Percentiles rank a stretch among this genome's conserved stretches.
Conservation (phyloP, 2,888 invertebrate species). For the Encarsia formosa region DNA sequence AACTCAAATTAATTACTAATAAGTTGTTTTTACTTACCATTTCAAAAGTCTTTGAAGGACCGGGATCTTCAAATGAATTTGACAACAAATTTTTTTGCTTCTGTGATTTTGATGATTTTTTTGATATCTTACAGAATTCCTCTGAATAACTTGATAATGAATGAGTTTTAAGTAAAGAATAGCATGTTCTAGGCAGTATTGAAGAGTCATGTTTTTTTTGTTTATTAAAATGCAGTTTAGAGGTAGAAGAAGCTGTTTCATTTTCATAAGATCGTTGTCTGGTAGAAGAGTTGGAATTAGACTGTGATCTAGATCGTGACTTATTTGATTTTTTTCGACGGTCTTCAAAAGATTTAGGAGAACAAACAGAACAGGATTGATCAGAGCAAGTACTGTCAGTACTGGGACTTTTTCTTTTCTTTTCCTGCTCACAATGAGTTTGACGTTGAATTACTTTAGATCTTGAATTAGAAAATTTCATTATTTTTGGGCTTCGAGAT, state of each 20-base stretch:
- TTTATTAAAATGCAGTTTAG: constrained; percentile 36
- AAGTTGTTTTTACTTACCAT: constrained; percentile 42
- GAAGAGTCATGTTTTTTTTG: constrained; percentile 43
- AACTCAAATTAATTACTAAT: no score
- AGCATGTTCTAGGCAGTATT: constrained; percentile 53
- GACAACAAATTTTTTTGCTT: constrained; percentile 42
- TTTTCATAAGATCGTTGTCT: constrained; percentile 51
- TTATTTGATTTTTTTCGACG: constrained; percentile 40
- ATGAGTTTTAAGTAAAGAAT: constrained; percentile 57
- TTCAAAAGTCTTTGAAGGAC: constrained; percentile 47
- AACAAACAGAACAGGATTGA: constrained; percentile 80
- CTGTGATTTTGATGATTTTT: constrained; percentile 46
- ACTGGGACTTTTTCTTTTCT: constrained; percentile 64
- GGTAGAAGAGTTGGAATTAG: constrained; percentile 60
- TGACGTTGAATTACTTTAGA: constrained; percentile 40
- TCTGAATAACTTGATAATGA: constrained; percentile 56
- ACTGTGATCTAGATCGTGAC: constrained; percentile 54
- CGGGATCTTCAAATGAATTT: constrained; percentile 45
- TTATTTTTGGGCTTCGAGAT: constrained; percentile 39
- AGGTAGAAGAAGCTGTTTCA: constrained; percentile 40
- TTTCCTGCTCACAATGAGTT: constrained; percentile 28
- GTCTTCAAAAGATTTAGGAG: constrained; percentile 67
- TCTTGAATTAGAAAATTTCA: constrained; percentile 19
- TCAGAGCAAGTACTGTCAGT: constrained; percentile 79
- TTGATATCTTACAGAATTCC: constrained; percentile 52